These are phyloP conservation scores for Sebastes goodei DNA, from an alignment of 2,797 vertebrate genomes.

Conservation along the genomic window DNA sequence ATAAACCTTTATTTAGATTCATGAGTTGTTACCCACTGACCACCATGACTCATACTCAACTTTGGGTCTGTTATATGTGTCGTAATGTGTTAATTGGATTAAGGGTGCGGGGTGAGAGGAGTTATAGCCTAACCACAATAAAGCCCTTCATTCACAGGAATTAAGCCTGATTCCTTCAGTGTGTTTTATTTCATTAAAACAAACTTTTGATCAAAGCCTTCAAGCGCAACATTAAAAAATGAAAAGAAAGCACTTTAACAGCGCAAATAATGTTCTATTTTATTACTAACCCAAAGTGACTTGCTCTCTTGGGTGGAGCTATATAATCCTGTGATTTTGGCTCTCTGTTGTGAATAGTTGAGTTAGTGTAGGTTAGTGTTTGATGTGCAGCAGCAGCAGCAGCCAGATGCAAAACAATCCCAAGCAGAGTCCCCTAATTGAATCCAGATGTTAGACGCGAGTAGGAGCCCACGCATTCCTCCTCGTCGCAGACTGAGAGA, in stretches of 20 bases:
- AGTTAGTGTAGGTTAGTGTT: constrained; percentile 33
- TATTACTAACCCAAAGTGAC: not conserved
- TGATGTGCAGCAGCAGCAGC: constrained; percentile 61
- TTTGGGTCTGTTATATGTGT: not conserved
- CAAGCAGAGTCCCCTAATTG: constrained; percentile 87
- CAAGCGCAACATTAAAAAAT: not conserved
- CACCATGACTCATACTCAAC: constrained; percentile 9
- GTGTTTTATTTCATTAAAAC: not conserved
- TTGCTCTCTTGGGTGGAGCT: not conserved
- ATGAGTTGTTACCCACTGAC: not conserved
- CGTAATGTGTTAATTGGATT: not conserved
- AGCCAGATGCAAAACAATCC: constrained; percentile 87
- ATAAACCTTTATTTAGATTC: constrained; percentile 3
- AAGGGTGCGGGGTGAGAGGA: not conserved
- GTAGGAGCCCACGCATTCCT: constrained; percentile 78
- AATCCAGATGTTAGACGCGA: constrained; percentile 89
- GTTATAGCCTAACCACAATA: constrained; percentile 32
- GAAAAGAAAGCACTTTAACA: not conserved
- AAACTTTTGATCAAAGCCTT: not conserved
- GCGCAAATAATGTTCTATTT: not conserved
- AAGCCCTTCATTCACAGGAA: constrained; percentile 27
- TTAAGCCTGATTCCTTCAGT: constrained; percentile 50
- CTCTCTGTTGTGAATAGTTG: not conserved
- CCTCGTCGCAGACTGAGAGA: constrained; percentile 40
- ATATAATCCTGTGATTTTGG: not conserved